Evolutionary conservation across 2,888 invertebrate genomes (phyloP).

Genomic region (Nebria brevicollis): DNA sequence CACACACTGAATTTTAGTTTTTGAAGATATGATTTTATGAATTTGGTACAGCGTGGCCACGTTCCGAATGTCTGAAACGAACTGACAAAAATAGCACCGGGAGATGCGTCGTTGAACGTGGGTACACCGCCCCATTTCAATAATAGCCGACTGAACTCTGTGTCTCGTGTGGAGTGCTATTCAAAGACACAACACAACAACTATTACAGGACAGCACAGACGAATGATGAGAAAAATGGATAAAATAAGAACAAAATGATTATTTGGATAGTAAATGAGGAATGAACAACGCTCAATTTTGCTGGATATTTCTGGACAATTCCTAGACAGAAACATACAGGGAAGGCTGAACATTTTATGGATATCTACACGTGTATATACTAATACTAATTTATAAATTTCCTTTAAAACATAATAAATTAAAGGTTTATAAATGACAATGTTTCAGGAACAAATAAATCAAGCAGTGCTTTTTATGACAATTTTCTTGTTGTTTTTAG

Average conservation of each 20-base stretch:
- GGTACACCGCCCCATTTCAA: slow-evolving; percentile 40
- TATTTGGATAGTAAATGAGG: slow-evolving; percentile 43
- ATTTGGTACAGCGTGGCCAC: slow-evolving; percentile 29
- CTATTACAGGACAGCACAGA: slow-evolving; percentile 7
- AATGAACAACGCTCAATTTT: slow-evolving; percentile 22
- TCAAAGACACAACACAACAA: slow-evolving; percentile 25
- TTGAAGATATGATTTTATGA: background rate
- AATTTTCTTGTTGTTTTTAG: no score
- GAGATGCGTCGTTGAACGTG: slow-evolving; percentile 23
- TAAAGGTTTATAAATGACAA: no score
- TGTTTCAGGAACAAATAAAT: no score
- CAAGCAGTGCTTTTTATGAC: no score
- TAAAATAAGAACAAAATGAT: slow-evolving; percentile 22
- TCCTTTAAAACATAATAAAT: no score
- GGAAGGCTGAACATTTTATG: background rate
- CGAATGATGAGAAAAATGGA: slow-evolving; percentile 18
- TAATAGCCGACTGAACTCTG: slow-evolving; percentile 37
- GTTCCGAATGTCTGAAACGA: slow-evolving; percentile 35
- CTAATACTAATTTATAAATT: no score
- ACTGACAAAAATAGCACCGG: slow-evolving; percentile 35
- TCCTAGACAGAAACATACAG: background rate
- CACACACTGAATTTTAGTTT: background rate
- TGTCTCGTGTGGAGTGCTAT: slow-evolving; percentile 20
- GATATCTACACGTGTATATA: background rate
- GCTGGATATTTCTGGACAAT: background rate